A percentile compares a stretch with the other conserved stretches of the same genome.
Evolutionary conservation across 2,797 vertebrate species (phyloP).

Genomic region (Poeciliopsis turneri): DNA sequence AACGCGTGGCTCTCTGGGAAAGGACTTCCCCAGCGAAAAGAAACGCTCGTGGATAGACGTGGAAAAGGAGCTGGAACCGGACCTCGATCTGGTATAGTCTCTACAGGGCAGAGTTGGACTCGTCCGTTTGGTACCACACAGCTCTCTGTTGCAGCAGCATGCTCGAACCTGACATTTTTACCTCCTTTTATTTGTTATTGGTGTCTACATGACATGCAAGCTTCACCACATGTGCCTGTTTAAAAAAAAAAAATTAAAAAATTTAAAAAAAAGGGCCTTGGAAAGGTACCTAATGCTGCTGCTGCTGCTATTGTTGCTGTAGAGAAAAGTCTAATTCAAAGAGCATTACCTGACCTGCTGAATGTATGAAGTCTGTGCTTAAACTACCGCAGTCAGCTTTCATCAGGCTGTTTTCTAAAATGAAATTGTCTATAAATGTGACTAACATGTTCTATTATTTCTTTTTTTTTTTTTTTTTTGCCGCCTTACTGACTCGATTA

Average conservation of each 20-base stretch:
- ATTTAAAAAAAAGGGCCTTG: slow-evolving; percentile 19
- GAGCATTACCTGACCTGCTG: slow-evolving; percentile 65
- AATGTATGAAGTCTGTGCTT: slow-evolving; percentile 45
- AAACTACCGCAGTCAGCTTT: neutral
- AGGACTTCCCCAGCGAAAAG: slow-evolving; percentile 77
- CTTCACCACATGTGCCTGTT: slow-evolving; percentile 46
- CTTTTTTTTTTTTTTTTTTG: neutral
- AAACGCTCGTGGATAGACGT: slow-evolving; percentile 74
- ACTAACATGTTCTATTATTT: slow-evolving; percentile 1
- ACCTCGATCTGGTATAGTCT: slow-evolving; percentile 43
- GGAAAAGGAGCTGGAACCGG: slow-evolving; percentile 68
- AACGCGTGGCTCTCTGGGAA: slow-evolving; percentile 69
- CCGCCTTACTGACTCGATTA: neutral
- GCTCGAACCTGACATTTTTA: slow-evolving; percentile 3
- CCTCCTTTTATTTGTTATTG: neutral
- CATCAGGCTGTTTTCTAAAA: slow-evolving; percentile 8
- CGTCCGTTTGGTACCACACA: slow-evolving; percentile 41
- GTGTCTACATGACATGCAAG: neutral
- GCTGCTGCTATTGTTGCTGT: neutral
- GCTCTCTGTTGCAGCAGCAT: slow-evolving; percentile 11
- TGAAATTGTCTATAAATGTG: neutral
- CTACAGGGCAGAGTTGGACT: slow-evolving; percentile 25
- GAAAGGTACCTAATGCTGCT: slow-evolving; percentile 27
- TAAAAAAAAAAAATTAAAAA: neutral
- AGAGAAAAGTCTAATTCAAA: slow-evolving; percentile 11